These are phyloP conservation scores for Tupaia chinensis DNA, from an alignment of 2,113 vertebrate species.

Conservation along the genomic window DNA sequence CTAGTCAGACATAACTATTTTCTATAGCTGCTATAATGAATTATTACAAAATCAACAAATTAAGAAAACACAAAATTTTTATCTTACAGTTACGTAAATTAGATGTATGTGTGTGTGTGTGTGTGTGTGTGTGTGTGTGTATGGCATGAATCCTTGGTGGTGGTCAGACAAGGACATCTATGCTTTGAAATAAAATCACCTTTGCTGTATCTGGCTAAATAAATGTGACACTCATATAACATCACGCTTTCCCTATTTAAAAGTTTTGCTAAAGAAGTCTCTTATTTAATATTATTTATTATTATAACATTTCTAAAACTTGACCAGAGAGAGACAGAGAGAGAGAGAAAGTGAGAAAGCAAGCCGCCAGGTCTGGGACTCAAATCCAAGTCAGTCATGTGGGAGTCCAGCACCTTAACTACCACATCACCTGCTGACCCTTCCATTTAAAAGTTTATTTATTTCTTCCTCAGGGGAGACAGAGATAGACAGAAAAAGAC, in stretches of 20 bases:
- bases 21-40: neutral
- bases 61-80: neutral
- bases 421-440: too few relatives aligned
- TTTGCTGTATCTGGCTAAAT: neutral
- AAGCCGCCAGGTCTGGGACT: too few relatives aligned
- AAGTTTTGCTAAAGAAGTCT: too few relatives aligned
- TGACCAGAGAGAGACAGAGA: neutral
- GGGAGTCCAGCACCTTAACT: too few relatives aligned
- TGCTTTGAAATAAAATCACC: neutral
- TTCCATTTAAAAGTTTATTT: too few relatives aligned
- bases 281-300: too few relatives aligned
- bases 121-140: too few relatives aligned
- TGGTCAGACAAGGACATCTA: neutral
- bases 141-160: neutral
- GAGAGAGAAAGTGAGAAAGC: too few relatives aligned
- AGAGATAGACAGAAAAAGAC: too few relatives aligned
- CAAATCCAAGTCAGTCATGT: too few relatives aligned
- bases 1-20: neutral
- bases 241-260: too few relatives aligned
- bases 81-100: neutral
- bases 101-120: neutral
- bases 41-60: neutral
- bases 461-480: too few relatives aligned
- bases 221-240: neutral
- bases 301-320: neutral